These are phyloP conservation scores for Monopis laevigella DNA, from an alignment of 2,888 invertebrate genomes.

Conservation along the genomic window DNA sequence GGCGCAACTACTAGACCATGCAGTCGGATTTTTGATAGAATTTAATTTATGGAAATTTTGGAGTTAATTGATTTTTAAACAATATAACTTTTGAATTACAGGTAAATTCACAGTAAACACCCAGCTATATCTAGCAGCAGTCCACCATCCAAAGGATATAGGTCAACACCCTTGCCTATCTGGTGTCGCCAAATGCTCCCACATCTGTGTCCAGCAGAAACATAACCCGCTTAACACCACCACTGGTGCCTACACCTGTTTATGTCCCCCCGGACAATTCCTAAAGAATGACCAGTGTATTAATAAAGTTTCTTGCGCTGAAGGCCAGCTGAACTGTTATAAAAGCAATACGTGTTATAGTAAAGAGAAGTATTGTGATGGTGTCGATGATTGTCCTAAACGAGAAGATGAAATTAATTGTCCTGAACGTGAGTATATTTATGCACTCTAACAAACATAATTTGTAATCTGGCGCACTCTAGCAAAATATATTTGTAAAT, in stretches of 20 bases:
- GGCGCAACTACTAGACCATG: no score
- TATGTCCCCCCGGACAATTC: slow-evolving; percentile 75
- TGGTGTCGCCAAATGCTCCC: slow-evolving; percentile 73
- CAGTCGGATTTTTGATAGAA: no score
- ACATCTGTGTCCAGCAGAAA: slow-evolving; percentile 72
- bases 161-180: slow-evolving; percentile 66
- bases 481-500: no score
- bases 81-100: slow-evolving; percentile 36
- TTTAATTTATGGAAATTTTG: no score
- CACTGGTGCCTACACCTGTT: slow-evolving; percentile 45
- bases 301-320: slow-evolving; percentile 55
- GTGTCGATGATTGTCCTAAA: slow-evolving; percentile 52
- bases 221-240: background rate
- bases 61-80: no score
- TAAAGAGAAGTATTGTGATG: slow-evolving; percentile 51
- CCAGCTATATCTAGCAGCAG: slow-evolving; percentile 37
- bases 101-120: slow-evolving; percentile 59
- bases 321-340: slow-evolving; percentile 48
- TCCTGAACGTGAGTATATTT: slow-evolving; percentile 11
- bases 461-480: no score
- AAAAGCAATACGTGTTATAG: slow-evolving; percentile 52
- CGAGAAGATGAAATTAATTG: slow-evolving; percentile 69
- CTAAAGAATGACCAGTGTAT: slow-evolving; percentile 67
- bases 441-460: no score
- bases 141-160: slow-evolving; percentile 23